Evolutionary conservation across 2,797 vertebrate genomes (phyloP).

Genomic region (Eremophila alpestris): DNA sequence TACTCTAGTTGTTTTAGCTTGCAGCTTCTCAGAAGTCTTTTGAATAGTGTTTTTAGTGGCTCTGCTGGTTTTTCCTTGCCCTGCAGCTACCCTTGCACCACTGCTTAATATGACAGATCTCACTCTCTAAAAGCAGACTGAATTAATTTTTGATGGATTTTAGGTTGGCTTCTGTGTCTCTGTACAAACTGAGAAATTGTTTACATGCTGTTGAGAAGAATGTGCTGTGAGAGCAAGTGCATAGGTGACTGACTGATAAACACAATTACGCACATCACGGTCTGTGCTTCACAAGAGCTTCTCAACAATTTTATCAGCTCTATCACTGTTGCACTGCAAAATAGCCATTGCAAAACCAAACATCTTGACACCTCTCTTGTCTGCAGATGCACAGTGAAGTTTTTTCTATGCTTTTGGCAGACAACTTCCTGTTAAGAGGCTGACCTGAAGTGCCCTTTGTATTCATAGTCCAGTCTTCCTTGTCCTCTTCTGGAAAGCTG

Average conservation of each 20-base stretch:
- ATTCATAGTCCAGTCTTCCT: not conserved
- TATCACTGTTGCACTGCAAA: not conserved
- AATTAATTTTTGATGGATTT: constrained; percentile 29
- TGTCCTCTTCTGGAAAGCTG: not conserved
- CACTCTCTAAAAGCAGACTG: not conserved
- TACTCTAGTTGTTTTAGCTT: constrained; percentile 30
- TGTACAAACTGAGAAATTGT: not conserved
- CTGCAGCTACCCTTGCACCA: not conserved
- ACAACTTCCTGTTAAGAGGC: not conserved
- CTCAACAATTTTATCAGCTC: not conserved
- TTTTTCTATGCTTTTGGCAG: not conserved
- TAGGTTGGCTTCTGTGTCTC: not conserved
- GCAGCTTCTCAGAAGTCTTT: constrained; percentile 18
- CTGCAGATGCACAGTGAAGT: not conserved
- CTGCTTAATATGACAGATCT: not conserved
- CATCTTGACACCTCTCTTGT: not conserved
- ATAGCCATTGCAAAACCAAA: not conserved
- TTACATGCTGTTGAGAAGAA: not conserved
- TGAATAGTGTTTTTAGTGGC: constrained; percentile 8
- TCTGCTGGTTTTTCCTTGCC: constrained; percentile 4
- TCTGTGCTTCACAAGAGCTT: not conserved
- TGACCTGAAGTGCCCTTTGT: not conserved
- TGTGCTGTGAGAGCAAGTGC: not conserved
- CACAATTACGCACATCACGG: not conserved
- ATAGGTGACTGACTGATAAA: not conserved